Evolutionary conservation across 2,797 vertebrate species (phyloP).

Genomic region (Meriones psammophilus): DNA sequence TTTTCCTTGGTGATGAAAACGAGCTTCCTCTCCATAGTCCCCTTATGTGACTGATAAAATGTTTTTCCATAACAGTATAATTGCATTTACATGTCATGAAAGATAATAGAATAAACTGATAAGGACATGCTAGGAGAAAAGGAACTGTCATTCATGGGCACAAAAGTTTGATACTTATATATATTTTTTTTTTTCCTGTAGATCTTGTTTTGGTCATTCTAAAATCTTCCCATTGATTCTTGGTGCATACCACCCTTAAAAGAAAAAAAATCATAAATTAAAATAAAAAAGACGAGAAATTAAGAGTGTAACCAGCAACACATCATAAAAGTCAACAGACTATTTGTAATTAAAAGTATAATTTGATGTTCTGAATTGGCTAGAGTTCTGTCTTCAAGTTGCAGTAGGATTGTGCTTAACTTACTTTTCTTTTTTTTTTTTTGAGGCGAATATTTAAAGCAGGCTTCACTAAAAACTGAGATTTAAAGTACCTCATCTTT

Average conservation of each 20-base stretch:
- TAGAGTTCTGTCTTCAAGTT: no score
- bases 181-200: not conserved
- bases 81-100: not conserved
- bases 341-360: no score
- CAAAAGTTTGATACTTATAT: not conserved
- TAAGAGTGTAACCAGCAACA: no score
- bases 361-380: no score
- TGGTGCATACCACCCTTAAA: not conserved
- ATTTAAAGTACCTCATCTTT: no score
- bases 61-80: not conserved
- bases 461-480: no score
- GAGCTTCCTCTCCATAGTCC: not conserved
- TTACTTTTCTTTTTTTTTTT: no score
- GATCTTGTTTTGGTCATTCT: not conserved
- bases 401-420: no score
- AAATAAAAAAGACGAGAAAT: not conserved
- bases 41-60: not conserved
- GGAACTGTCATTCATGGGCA: not conserved
- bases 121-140: not conserved
- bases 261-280: not conserved
- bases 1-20: not conserved
- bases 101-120: not conserved
- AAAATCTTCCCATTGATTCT: not conserved
- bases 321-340: no score
- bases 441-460: no score